phyloP scores from a whole-genome alignment of 2,113 vertebrate genomes.

The Caretta caretta region DNA sequence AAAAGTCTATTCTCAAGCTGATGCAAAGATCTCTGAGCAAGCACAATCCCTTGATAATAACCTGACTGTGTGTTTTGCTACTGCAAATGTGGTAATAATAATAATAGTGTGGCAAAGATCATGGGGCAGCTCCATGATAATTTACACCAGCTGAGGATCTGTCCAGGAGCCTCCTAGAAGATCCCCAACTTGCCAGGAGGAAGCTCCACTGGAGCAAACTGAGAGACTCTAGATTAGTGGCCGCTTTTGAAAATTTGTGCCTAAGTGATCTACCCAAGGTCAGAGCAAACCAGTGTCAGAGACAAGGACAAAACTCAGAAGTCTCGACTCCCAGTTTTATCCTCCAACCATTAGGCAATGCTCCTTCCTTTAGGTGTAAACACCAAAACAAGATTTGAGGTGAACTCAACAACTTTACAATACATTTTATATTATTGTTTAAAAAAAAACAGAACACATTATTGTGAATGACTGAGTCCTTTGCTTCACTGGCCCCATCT shows the following conservation, averaged over 20 bases:
- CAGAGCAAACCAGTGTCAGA: background rate
- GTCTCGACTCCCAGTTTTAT: background rate
- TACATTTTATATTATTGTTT: background rate
- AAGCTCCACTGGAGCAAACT: background rate
- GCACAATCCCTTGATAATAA: background rate
- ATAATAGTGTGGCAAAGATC: background rate
- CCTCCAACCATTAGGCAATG: background rate
- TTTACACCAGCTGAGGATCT: constrained; percentile 33
- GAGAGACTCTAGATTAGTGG: background rate
- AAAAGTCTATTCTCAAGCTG: background rate
- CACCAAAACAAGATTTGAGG: background rate
- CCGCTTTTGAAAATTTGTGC: background rate
- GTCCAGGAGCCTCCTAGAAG: background rate
- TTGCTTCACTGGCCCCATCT: background rate
- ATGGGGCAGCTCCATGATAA: background rate
- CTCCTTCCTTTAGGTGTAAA: background rate
- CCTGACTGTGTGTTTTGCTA: background rate
- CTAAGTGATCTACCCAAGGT: background rate
- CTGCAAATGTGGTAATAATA: background rate
- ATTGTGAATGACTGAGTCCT: background rate
- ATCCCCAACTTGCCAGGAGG: background rate
- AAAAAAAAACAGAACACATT: background rate
- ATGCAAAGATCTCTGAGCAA: background rate
- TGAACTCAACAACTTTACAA: background rate
- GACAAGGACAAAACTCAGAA: background rate